These are phyloP conservation scores for Cassiopea andromeda DNA, from an alignment of 30 jellyfish, hydroid and myxozoan genomes.

Conservation along the genomic window DNA sequence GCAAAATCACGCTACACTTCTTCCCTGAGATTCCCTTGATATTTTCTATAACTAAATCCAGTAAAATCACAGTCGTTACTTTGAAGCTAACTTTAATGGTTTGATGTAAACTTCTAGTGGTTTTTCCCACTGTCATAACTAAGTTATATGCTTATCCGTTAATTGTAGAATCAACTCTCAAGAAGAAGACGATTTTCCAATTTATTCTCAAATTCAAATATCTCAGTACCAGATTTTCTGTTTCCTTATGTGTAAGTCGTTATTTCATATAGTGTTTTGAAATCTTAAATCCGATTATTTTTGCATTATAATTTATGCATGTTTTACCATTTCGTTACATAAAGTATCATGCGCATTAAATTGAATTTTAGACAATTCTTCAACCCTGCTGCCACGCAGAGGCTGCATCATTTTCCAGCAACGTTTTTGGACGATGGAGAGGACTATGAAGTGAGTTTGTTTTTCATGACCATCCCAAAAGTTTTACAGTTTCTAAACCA, in stretches of 20 bases:
- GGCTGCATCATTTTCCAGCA: slow-evolving; percentile 83
- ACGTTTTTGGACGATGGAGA: slow-evolving; percentile 64
- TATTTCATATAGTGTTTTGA: too few species aligned
- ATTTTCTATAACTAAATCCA: too few species aligned
- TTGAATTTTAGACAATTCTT: slow-evolving; percentile 50
- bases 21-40: too few species aligned
- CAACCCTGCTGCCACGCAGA: slow-evolving; percentile 85
- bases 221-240: slow-evolving; percentile 60
- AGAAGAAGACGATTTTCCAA: slow-evolving; percentile 66
- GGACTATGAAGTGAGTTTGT: slow-evolving; percentile 75
- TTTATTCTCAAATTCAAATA: slow-evolving; percentile 46
- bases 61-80: too few species aligned
- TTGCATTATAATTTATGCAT: background rate
- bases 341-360: background rate
- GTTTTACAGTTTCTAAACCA: too few species aligned
- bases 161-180: slow-evolving; percentile 54
- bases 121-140: too few species aligned
- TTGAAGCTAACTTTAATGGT: too few species aligned
- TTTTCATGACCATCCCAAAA: too few species aligned
- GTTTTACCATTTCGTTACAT: background rate
- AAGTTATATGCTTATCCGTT: background rate
- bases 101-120: too few species aligned
- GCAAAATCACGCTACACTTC: too few species aligned
- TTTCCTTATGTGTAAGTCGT: slow-evolving; percentile 71
- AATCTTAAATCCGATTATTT: background rate